These are phyloP conservation scores for Ceyx margarethae DNA, from an alignment of 2,113 vertebrate genomes.

Conservation along the genomic window DNA sequence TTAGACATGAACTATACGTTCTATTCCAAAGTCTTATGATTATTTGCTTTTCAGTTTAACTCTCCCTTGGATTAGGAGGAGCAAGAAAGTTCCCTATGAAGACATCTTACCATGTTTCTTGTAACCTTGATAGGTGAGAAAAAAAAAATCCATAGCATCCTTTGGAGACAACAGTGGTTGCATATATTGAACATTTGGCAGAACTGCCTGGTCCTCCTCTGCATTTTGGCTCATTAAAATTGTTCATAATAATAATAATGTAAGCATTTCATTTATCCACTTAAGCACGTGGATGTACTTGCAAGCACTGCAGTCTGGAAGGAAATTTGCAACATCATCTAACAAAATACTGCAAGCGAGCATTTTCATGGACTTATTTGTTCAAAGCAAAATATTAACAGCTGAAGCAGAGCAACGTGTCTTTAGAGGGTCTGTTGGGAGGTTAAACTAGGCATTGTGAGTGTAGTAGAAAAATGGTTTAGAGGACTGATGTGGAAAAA, in stretches of 20 bases:
- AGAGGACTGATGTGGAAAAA: background rate
- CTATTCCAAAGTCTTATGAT: background rate
- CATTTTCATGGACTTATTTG: background rate
- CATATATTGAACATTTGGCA: background rate
- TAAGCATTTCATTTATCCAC: constrained; percentile 14
- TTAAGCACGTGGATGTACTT: background rate
- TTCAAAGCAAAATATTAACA: background rate
- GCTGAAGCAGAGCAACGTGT: background rate
- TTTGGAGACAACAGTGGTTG: background rate
- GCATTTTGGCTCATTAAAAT: background rate
- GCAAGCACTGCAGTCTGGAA: constrained; percentile 19
- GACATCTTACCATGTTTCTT: background rate
- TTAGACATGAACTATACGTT: background rate
- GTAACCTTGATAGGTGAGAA: background rate
- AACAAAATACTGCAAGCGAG: background rate
- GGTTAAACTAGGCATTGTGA: background rate
- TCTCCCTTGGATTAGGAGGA: background rate
- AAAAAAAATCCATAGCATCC: background rate
- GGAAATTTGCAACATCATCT: constrained; percentile 7
- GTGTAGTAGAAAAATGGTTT: background rate
- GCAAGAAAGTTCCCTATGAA: background rate
- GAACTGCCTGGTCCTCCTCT: background rate
- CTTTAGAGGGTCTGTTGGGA: background rate
- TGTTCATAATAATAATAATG: background rate
- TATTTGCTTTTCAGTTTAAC: background rate